Conservation (phyloP, 2,888 invertebrate genomes). For the Mechanitis mazaeus region DNA sequence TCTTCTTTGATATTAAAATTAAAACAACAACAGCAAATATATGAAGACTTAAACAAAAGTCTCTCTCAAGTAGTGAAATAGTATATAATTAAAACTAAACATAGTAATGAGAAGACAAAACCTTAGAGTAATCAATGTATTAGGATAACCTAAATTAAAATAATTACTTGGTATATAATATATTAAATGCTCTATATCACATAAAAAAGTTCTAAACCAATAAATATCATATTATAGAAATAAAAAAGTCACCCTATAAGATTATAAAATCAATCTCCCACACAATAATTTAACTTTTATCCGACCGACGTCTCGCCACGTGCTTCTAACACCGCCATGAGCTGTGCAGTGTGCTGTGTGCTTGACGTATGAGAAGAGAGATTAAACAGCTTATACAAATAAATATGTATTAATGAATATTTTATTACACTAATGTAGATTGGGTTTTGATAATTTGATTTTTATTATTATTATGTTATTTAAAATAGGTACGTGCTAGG, state of each 20-base stretch:
- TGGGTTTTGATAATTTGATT: no score
- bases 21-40: no score
- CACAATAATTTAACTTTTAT: slow-evolving; percentile 21
- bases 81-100: no score
- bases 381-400: slow-evolving; percentile 10
- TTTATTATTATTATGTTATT: no score
- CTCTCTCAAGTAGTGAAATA: no score
- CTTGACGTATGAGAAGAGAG: slow-evolving; percentile 13
- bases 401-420: background rate
- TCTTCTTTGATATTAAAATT: no score
- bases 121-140: no score
- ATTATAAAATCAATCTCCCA: slow-evolving; percentile 45
- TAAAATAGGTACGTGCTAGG: no score
- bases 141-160: background rate
- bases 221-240: slow-evolving; percentile 46
- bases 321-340: slow-evolving; percentile 14
- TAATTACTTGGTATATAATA: background rate
- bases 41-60: no score
- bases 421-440: background rate
- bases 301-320: slow-evolving; percentile 19
- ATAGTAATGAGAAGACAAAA: no score
- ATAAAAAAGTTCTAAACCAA: background rate
- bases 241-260: slow-evolving; percentile 68
- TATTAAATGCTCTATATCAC: background rate
- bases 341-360: slow-evolving; percentile 21